These are phyloP conservation scores for Mesorhabditis spiculigera DNA, from an alignment of 2,888 invertebrate species.

Conservation along the genomic window DNA sequence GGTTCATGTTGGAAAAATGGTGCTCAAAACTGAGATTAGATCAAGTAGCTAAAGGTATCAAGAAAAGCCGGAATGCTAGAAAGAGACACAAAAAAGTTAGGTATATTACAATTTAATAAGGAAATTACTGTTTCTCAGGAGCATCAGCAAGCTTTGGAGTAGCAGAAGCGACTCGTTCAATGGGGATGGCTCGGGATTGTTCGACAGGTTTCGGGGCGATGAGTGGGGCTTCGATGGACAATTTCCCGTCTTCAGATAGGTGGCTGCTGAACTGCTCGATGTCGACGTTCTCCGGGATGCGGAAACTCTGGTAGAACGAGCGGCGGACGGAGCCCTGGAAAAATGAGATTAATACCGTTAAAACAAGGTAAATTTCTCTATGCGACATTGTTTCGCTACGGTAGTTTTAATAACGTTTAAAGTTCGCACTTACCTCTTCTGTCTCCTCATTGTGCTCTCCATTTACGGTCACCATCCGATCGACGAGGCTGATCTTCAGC, in stretches of 20 bases:
- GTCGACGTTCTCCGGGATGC: conserved; percentile 27
- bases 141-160: too few relatives aligned
- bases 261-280: conserved; percentile 18
- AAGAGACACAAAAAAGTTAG: too few relatives aligned
- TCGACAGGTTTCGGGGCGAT: too few relatives aligned
- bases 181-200: too few relatives aligned
- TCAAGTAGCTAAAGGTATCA: too few relatives aligned
- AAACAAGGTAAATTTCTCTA: too few relatives aligned
- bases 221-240: conserved; percentile 22
- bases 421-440: conserved; percentile 24
- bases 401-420: not conserved
- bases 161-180: too few relatives aligned
- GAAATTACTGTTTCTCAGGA: too few relatives aligned
- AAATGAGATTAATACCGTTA: not conserved
- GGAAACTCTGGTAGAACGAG: conserved; percentile 28
- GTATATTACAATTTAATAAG: too few relatives aligned
- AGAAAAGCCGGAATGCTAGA: too few relatives aligned
- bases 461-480: conserved; percentile 23
- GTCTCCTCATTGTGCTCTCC: conserved; percentile 28
- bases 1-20: too few relatives aligned
- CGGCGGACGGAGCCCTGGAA: conserved; percentile 13
- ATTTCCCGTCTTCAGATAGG: conserved; percentile 19
- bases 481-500: conserved; percentile 30
- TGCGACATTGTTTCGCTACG: not conserved
- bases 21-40: too few relatives aligned